Evolutionary conservation across 2,797 vertebrate genomes (phyloP), one percentile per base, ranked within the genome.

Genomic region (Halcyon chelicuti): DNA sequence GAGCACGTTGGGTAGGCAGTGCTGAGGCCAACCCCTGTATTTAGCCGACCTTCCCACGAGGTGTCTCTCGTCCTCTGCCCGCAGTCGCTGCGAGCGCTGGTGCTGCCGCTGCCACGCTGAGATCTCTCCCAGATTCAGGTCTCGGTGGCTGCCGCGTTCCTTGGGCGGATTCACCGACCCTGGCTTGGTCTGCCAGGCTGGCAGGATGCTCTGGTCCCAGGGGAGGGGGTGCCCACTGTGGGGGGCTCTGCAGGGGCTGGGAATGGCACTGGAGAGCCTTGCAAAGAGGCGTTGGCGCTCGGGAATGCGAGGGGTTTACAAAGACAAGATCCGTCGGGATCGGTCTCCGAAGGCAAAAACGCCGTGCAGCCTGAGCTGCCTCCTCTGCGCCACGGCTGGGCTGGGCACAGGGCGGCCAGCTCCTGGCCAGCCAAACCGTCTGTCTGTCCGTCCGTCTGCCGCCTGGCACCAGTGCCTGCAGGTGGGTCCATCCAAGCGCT

Each of bases 51-150:
- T 60, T 83, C 91, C 93, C 97, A 84, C 75, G 85, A 74, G 92
- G 80, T 94, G 94, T 95, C 88, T 85, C 91, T 90, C 54, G 11
- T 90, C 92, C 88, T 94, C 80, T 58, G 80, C 93, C 95, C 17
- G 19, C 65, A 61, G 75, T 66, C 1, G 2, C 58, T 79, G 63
- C 0, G 0, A 35, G 80, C 20, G 58, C 31, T 15, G 12, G 57
- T 7, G n/a, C 51, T 51, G 54, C 62, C 1, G 0, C 42, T 0
- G 0, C 55, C 20, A 16, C 58, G 49, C 82, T 33, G 37, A 20
- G 67, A 46, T 77, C 67, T 75, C 70, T 73, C 33, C 66, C 62
- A 9, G 37, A 23, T 25, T 18, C 1, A 9, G 49, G 7, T 10
- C 22, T 23, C n/a, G 51, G n/a, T 46, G 29, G 60, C 54, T 51